phyloP scores from a whole-genome alignment of 2,797 vertebrate species.

The Tragelaphus eurycerus region DNA sequence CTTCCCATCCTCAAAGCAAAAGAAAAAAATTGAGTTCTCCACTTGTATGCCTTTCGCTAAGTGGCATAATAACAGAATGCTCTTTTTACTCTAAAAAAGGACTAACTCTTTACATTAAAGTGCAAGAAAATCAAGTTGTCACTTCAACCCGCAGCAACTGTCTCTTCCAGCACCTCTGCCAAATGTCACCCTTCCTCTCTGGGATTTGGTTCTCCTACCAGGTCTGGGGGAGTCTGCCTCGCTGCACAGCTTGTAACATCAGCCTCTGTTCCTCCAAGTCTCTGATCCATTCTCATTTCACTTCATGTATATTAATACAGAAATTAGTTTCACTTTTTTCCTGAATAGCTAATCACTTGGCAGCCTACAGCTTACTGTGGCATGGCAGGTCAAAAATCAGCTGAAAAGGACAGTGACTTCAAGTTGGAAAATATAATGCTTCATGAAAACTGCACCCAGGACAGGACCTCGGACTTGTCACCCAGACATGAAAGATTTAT shows the following conservation, averaged over 20 bases:
- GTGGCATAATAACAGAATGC: neutral
- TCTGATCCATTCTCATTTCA: constrained; percentile 42
- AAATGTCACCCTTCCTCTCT: constrained; percentile 51
- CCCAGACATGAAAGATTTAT: constrained; percentile 63
- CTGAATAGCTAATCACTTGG: constrained; percentile 67
- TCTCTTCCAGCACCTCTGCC: constrained; percentile 52
- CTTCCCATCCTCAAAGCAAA: neutral
- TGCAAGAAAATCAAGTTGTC: constrained; percentile 44
- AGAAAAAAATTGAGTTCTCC: neutral
- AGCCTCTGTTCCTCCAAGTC: constrained; percentile 38
- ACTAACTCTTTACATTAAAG: constrained; percentile 58
- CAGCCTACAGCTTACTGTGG: constrained; percentile 38
- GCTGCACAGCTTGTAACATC: constrained; percentile 54
- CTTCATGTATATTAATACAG: constrained; percentile 68
- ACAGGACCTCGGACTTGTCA: constrained; percentile 58
- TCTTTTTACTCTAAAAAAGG: constrained; percentile 58
- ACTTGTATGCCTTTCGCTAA: constrained; percentile 14
- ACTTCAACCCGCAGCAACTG: constrained; percentile 8
- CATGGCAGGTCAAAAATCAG: constrained; percentile 58
- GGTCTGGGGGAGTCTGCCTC: constrained; percentile 16
- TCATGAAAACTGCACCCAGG: constrained; percentile 48
- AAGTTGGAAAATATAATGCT: constrained; percentile 59
- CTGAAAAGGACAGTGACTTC: constrained; percentile 60
- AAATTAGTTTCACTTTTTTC: constrained; percentile 59
- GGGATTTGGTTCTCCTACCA: constrained; percentile 40